phyloP scores from a whole-genome alignment of 2,797 vertebrate genomes.

The Chelon auratus region DNA sequence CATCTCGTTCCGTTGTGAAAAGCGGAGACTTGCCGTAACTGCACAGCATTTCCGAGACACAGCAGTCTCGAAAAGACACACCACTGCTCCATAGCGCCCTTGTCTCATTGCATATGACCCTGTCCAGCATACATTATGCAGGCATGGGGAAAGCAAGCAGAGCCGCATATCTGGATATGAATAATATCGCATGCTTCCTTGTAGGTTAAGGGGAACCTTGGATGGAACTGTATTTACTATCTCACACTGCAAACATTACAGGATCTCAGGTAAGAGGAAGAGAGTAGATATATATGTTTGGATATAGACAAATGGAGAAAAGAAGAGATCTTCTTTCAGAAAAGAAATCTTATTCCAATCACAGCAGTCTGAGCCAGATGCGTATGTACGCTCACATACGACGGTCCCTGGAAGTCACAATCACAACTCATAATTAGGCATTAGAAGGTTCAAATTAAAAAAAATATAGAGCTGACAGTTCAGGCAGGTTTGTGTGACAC shows the following conservation, averaged over 20 bases:
- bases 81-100: slow-evolving; percentile 32
- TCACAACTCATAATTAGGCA: neutral
- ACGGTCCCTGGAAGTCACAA: neutral
- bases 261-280: slow-evolving; percentile 76
- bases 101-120: slow-evolving; percentile 56
- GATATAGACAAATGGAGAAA: slow-evolving; percentile 68
- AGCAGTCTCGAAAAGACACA: slow-evolving; percentile 25
- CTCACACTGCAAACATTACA: slow-evolving; percentile 84
- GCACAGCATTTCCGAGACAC: slow-evolving; percentile 10
- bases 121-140: slow-evolving; percentile 79
- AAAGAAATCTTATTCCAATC: slow-evolving; percentile 78
- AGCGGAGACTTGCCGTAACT: slow-evolving; percentile 9
- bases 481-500: slow-evolving; percentile 22
- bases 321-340: slow-evolving; percentile 70
- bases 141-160: slow-evolving; percentile 71
- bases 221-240: slow-evolving; percentile 78
- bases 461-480: slow-evolving; percentile 9
- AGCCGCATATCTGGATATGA: slow-evolving; percentile 79
- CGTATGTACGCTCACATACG: neutral
- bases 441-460: neutral
- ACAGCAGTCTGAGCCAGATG: neutral
- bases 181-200: slow-evolving; percentile 78
- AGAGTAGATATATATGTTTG: slow-evolving; percentile 46
- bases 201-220: slow-evolving; percentile 79
- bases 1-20: slow-evolving; percentile 12